phyloP scores from a whole-genome alignment of 2,797 vertebrate species.

The Gambusia yucatana region DNA sequence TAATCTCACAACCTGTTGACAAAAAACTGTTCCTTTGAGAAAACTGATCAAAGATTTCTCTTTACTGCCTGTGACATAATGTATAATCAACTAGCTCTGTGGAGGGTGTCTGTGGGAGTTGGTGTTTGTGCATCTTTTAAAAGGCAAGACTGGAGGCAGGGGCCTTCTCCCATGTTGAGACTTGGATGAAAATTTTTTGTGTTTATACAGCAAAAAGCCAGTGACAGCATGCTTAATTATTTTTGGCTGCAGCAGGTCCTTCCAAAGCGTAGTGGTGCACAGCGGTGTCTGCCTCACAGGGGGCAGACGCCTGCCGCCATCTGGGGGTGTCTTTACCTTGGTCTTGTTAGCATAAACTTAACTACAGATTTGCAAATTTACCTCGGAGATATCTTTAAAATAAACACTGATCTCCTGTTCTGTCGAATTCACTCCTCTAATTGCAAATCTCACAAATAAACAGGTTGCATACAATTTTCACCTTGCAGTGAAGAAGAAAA shows the following conservation, averaged over 20 bases:
- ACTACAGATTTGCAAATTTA: slow-evolving; percentile 69
- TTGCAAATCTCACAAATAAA: slow-evolving; percentile 70
- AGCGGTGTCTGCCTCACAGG: slow-evolving; percentile 71
- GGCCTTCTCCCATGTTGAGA: slow-evolving; percentile 82
- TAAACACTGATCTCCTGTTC: slow-evolving; percentile 60
- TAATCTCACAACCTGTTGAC: slow-evolving; percentile 61
- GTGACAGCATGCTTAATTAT: slow-evolving; percentile 85
- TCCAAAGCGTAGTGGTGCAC: slow-evolving; percentile 71
- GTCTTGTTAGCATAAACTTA: slow-evolving; percentile 76
- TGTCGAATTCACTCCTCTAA: slow-evolving; percentile 57
- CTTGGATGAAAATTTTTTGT: slow-evolving; percentile 81
- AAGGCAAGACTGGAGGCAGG: slow-evolving; percentile 70
- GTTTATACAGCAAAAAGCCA: slow-evolving; percentile 80
- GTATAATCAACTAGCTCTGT: slow-evolving; percentile 64
- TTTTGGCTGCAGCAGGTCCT: slow-evolving; percentile 76
- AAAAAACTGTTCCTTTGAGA: slow-evolving; percentile 56
- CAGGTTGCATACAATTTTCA: slow-evolving; percentile 68
- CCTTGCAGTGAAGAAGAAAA: slow-evolving; percentile 68
- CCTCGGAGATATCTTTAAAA: slow-evolving; percentile 65
- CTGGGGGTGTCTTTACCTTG: slow-evolving; percentile 64
- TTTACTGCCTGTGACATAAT: slow-evolving; percentile 61
- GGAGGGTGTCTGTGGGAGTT: slow-evolving; percentile 37
- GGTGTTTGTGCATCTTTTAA: slow-evolving; percentile 30
- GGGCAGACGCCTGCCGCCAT: slow-evolving; percentile 66
- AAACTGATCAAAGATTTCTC: slow-evolving; percentile 67